Evolutionary conservation across 2,113 vertebrate genomes (phyloP).

Genomic region (Brienomyrus brachyistius): DNA sequence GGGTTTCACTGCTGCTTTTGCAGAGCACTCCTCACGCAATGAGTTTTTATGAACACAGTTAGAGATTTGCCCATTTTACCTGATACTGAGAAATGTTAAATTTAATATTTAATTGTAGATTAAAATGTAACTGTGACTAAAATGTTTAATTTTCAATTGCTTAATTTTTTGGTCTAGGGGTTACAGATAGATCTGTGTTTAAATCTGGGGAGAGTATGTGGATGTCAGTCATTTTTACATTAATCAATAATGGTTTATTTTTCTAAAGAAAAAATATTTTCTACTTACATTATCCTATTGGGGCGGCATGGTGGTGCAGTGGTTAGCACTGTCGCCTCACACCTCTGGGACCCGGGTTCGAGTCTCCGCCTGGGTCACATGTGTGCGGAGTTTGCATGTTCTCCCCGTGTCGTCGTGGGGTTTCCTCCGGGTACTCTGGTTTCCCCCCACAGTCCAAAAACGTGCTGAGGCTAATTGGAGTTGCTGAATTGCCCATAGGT

Average conservation of each 20-base stretch:
- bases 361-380: no score
- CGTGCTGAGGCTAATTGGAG: no score
- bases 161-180: neutral
- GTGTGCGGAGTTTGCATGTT: no score
- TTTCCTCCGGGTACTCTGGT: no score
- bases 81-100: neutral
- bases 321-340: no score
- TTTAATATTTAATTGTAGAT: neutral
- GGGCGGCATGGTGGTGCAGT: no score
- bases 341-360: no score
- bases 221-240: neutral
- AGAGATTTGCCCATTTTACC: neutral
- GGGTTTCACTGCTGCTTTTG: neutral
- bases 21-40: neutral
- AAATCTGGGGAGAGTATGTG: neutral
- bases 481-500: no score
- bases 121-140: neutral
- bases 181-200: neutral
- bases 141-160: neutral
- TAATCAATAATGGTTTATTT: neutral
- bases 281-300: neutral
- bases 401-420: no score
- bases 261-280: neutral
- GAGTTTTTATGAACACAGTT: neutral
- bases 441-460: no score